phyloP scores from a whole-genome alignment of 2,888 invertebrate genomes.

The Patella ulyssiponensis region DNA sequence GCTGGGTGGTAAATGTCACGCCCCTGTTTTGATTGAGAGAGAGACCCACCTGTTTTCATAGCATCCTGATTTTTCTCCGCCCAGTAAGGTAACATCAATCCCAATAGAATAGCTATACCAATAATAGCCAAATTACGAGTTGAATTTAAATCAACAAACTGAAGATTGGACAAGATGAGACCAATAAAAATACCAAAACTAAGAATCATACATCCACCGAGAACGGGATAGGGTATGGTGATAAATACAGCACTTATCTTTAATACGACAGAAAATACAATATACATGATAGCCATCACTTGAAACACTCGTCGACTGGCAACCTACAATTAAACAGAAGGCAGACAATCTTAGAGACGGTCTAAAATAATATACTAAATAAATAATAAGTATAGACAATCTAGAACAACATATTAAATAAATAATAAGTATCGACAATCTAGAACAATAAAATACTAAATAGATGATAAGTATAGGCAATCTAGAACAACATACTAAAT shows the following conservation, averaged over 20 bases:
- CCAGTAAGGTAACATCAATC: conserved; percentile 75
- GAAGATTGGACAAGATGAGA: conserved; percentile 56
- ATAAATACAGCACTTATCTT: conserved; percentile 73
- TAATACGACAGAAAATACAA: conserved; percentile 69
- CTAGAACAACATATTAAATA: no score
- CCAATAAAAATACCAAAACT: conserved; percentile 56
- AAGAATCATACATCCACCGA: conserved; percentile 66
- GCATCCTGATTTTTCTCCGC: conserved; percentile 33
- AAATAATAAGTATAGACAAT: no score
- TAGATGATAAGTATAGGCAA: no score
- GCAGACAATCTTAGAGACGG: no score
- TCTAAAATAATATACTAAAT: no score
- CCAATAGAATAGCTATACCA: conserved; percentile 89
- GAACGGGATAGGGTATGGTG: conserved; percentile 74
- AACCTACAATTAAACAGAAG: conserved; percentile 57
- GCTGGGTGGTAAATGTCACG: no score
- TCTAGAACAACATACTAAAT: no score
- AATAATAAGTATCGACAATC: no score
- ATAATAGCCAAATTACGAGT: conserved; percentile 87
- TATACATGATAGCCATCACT: conserved; percentile 68
- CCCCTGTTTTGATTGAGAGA: no score
- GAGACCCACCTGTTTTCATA: conserved; percentile 40
- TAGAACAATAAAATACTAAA: no score
- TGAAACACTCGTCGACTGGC: conserved; percentile 71
- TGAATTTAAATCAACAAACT: conserved; percentile 82